Conservation (phyloP, 2,888 invertebrate species). For the Ethmia dodecea region DNA sequence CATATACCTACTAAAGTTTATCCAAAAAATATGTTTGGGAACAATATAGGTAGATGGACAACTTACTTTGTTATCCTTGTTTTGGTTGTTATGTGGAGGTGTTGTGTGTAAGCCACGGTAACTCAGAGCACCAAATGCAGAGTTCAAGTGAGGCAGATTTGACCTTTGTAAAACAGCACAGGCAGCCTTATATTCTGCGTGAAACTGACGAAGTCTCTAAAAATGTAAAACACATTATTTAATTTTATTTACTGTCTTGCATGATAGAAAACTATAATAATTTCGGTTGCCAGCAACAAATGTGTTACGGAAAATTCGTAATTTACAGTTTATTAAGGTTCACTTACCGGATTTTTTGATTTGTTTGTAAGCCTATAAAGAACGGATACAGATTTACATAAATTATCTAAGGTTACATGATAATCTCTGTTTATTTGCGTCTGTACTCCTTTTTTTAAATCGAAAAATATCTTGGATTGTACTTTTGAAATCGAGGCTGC, state of each 20-base stretch:
- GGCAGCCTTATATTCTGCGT: conserved; percentile 78
- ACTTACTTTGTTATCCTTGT: conserved; percentile 41
- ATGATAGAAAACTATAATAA: too few species aligned
- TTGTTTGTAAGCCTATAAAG: conserved; percentile 49
- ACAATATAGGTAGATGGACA: conserved; percentile 11
- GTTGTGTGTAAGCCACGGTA: conserved; percentile 43
- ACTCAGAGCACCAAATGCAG: conserved; percentile 26
- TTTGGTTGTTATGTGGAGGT: conserved; percentile 26
- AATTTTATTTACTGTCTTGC: too few species aligned
- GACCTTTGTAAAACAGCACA: conserved; percentile 72
- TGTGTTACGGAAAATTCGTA: too few species aligned
- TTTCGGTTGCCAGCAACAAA: too few species aligned
- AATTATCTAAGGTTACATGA: conserved; percentile 34
- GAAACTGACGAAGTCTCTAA: conserved; percentile 47
- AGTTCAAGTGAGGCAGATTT: conserved; percentile 50
- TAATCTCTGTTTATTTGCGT: conserved; percentile 41
- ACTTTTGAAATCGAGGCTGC: conserved; percentile 51
- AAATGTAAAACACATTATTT: too few species aligned
- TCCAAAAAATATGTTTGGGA: too few species aligned
- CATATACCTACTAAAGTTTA: too few species aligned
- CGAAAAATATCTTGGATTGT: conserved; percentile 40
- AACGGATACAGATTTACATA: conserved; percentile 53
- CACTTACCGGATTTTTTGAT: conserved; percentile 51
- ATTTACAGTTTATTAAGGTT: neutral
- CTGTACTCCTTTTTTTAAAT: conserved; percentile 31